Base-by-base conservation (phyloP, 2,113 vertebrate genomes). In the Daubentonia madagascariensis region DNA sequence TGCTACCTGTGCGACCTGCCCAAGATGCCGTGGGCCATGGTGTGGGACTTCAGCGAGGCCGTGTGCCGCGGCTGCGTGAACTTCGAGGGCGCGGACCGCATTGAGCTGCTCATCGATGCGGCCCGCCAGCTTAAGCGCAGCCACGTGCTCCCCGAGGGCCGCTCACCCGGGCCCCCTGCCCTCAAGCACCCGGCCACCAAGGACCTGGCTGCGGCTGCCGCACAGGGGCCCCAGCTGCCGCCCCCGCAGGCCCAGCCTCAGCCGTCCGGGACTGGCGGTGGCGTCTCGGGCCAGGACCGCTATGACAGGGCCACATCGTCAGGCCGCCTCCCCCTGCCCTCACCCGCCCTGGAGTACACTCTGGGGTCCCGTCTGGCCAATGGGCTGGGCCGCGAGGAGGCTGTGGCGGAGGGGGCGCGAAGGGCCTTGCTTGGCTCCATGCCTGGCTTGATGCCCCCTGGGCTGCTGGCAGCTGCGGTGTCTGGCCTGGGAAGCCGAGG, bases 51-150 rank as follows among this genome's bases (percentile, higher is more conserved):
- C 97, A 99, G 99, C 93, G 99, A 99, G 98, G 99, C 99, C 45
- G 99, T 99, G 13, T 99, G 99, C 76, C 99, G 99, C 1, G 99
- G 99, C 8, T 99, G 99, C 89, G 99, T 99, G n/a, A 99, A 99
- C 98, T 99, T 99, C 97, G 99, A 99, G 92, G 99, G 99, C 7
- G 99, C 99, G 0, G 99, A 99, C 85, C 99, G 99, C 97, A 99
- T 99, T 48, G 99, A 99, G 76, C 98, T 99, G 94, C 98, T 99
- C 40, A 99, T 99, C n/a, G 99, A 99, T 48, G 99, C 99, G 4
- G 99, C 99, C 57, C 98, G 99, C 30, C 99, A 99, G 98, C 98
- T 99, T 52, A 99, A 99, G 92, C 98, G 99, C 43, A 99, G 98
- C 73, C 99, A 99, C 97, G 99, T 99, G 97, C 98, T 99, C 98